Evolutionary conservation across 2,113 vertebrate genomes (phyloP).

Genomic region (Psilopsiagon aymara): DNA sequence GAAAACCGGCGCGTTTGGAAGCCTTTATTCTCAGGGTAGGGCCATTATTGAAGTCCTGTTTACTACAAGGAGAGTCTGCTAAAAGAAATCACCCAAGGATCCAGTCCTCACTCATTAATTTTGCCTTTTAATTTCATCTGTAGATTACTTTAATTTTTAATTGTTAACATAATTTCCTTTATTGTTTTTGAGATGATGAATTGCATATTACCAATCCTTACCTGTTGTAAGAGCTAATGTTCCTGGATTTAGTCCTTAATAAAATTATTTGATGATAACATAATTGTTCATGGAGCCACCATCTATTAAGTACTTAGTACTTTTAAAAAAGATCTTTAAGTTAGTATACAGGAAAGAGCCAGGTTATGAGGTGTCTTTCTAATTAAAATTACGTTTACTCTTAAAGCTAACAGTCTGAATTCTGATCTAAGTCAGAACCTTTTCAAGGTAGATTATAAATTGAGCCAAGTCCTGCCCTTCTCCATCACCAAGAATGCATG

Average conservation of each 20-base stretch:
- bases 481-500: background rate
- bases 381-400: conserved; percentile 13
- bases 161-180: conserved; percentile 12
- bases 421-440: background rate
- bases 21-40: background rate
- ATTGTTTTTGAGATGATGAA: conserved; percentile 1
- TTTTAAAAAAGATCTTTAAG: conserved; percentile 4
- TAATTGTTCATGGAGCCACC: background rate
- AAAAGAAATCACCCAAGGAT: background rate
- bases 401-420: background rate
- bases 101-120: background rate
- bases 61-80: background rate
- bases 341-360: conserved; percentile 10
- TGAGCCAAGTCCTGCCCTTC: background rate
- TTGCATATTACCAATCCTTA: background rate
- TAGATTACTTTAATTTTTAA: conserved; percentile 32
- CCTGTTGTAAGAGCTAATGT: background rate
- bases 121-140: conserved; percentile 26
- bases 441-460: background rate
- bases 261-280: conserved; percentile 33
- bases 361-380: background rate
- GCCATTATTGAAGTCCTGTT: background rate
- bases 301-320: conserved; percentile 22
- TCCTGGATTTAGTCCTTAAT: conserved; percentile 23
- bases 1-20: background rate